These are phyloP conservation scores for Psittacula echo DNA, from an alignment of 2,797 vertebrate genomes.

Conservation along the genomic window DNA sequence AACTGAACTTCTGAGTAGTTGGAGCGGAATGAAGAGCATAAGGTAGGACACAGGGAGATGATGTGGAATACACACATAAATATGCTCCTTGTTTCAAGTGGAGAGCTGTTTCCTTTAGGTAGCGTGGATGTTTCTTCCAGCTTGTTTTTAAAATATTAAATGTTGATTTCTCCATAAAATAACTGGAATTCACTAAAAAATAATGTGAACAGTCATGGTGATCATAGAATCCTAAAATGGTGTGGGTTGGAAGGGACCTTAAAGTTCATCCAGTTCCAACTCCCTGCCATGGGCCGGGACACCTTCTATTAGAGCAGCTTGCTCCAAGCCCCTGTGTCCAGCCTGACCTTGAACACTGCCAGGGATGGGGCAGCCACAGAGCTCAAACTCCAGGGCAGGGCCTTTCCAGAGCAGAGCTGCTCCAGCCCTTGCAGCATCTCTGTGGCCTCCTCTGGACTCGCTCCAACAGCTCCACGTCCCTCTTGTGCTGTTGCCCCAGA, in stretches of 20 bases:
- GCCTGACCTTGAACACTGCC: background rate
- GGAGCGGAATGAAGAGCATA: background rate
- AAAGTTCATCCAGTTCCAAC: rapidly evolving
- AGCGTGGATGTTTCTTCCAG: background rate
- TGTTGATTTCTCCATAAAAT: background rate
- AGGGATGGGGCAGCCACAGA: background rate
- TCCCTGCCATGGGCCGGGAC: background rate
- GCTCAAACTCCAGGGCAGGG: background rate
- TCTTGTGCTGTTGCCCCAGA: background rate
- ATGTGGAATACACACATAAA: rapidly evolving
- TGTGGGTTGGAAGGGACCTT: background rate
- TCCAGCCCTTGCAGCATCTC: background rate
- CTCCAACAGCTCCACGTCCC: background rate
- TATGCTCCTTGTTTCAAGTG: rapidly evolving
- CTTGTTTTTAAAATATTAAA: background rate
- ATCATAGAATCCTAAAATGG: background rate
- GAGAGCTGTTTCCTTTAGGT: background rate
- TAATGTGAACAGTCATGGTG: background rate
- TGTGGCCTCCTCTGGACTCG: background rate
- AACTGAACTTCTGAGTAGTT: background rate
- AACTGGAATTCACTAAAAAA: background rate
- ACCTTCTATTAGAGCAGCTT: background rate
- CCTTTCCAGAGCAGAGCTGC: background rate
- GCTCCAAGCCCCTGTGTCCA: background rate
- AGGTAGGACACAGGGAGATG: background rate